These are phyloP conservation scores for Caenorhabditis sinica DNA, from an alignment of 2,888 invertebrate species.

Conservation along the genomic window DNA sequence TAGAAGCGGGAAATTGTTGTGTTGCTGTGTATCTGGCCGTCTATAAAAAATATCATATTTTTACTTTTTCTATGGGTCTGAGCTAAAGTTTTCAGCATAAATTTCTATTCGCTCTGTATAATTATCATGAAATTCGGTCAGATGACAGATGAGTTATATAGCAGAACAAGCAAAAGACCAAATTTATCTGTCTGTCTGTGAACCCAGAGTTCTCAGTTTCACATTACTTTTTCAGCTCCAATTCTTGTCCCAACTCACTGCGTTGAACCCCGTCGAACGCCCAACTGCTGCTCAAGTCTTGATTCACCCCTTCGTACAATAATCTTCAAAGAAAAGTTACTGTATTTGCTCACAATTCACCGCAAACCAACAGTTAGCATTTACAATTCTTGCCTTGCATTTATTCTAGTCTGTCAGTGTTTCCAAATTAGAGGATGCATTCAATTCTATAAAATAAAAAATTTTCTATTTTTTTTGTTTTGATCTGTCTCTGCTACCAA, in stretches of 20 bases:
- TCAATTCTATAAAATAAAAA: too few relatives aligned
- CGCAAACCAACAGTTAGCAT: not conserved
- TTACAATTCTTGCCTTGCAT: slow-evolving; percentile 2
- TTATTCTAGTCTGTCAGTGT: not conserved
- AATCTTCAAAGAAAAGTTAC: not conserved
- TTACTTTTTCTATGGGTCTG: too few relatives aligned
- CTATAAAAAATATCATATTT: too few relatives aligned
- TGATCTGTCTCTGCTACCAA: too few relatives aligned
- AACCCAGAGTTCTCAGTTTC: not conserved
- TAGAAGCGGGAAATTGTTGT: too few relatives aligned
- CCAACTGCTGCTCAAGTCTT: slow-evolving; percentile 6
- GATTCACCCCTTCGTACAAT: slow-evolving; percentile 24
- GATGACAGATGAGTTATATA: not conserved
- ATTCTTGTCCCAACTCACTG: slow-evolving; percentile 18
- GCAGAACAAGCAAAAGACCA: not conserved
- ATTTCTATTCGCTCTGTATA: too few relatives aligned
- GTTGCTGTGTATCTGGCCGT: too few relatives aligned
- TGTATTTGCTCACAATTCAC: not conserved
- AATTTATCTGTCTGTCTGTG: not conserved
- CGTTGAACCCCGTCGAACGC: not conserved
- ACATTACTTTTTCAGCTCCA: slow-evolving; percentile 10
- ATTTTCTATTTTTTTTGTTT: too few relatives aligned
- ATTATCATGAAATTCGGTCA: too few relatives aligned
- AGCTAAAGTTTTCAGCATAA: too few relatives aligned
- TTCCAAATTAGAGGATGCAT: too few relatives aligned